These are phyloP conservation scores for Narcine bancroftii DNA, from an alignment of 2,113 vertebrate genomes.

Conservation along the genomic window DNA sequence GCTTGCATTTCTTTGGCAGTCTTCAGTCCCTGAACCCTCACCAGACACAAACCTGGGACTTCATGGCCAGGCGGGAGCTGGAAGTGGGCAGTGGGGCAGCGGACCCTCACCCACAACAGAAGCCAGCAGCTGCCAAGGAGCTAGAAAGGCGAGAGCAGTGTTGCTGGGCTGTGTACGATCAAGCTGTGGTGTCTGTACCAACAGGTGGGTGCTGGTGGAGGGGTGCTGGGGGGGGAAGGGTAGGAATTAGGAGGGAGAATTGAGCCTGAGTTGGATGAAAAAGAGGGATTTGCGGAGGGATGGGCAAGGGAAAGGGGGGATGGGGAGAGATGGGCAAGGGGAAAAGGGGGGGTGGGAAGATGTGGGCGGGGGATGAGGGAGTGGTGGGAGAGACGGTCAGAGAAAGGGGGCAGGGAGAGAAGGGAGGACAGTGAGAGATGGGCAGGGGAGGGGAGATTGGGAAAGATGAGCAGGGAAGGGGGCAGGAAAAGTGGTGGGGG, in stretches of 20 bases:
- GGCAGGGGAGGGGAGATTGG: neutral
- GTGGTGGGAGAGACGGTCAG: neutral
- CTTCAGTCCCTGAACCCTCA: conserved; percentile 65
- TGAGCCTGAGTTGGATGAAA: no score
- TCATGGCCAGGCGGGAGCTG: conserved; percentile 77
- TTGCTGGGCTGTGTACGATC: conserved; percentile 80
- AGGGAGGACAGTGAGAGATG: neutral
- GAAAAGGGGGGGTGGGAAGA: neutral
- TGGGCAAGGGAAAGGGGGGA: no score
- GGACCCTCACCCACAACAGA: no score
- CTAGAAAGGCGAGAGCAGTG: conserved; percentile 64
- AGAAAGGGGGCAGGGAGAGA: neutral
- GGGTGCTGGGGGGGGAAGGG: neutral
- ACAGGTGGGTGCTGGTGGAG: conserved; percentile 58
- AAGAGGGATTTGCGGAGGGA: no score
- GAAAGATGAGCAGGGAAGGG: neutral
- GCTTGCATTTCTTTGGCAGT: conserved; percentile 56
- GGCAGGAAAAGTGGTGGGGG: neutral
- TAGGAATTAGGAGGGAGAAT: neutral
- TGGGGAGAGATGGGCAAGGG: neutral
- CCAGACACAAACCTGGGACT: conserved; percentile 80
- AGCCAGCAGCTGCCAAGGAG: conserved; percentile 43
- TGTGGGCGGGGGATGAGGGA: neutral
- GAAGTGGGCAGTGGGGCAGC: conserved; percentile 43
- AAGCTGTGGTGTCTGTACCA: conserved; percentile 64